Evolutionary conservation across 2,113 vertebrate genomes (phyloP).

Genomic region (Labrus mixtus): DNA sequence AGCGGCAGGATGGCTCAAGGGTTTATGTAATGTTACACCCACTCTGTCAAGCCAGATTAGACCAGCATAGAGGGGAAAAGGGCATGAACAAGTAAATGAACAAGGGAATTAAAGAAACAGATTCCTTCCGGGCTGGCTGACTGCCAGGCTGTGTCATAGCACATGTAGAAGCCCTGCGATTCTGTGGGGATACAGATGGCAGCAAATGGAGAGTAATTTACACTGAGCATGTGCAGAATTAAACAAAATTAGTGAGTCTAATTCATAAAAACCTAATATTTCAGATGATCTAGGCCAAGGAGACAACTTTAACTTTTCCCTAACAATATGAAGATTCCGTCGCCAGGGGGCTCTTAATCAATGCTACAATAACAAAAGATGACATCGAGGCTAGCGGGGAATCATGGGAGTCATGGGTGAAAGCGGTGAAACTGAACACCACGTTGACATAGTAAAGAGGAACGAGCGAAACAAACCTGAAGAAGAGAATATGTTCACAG

Average conservation of each 20-base stretch:
- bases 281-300: not conserved
- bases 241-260: not conserved
- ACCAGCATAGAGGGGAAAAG: constrained; percentile 62
- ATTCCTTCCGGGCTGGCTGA: constrained; percentile 46
- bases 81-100: constrained; percentile 63
- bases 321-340: no score
- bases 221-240: not conserved
- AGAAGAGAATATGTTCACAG: no score
- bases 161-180: constrained; percentile 39
- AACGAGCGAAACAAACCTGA: no score
- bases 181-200: constrained; percentile 25
- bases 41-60: constrained; percentile 73
- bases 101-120: constrained; percentile 59
- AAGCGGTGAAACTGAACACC: no score
- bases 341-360: no score
- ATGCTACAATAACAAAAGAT: no score
- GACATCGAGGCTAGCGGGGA: no score
- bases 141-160: constrained; percentile 47
- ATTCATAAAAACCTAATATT: constrained; percentile 4
- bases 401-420: no score
- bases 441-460: no score
- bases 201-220: constrained; percentile 26
- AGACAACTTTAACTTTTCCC: not conserved
- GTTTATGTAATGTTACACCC: constrained; percentile 74
- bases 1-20: constrained; percentile 57